These are phyloP conservation scores for Gadopsis marmoratus DNA, from an alignment of 2,797 vertebrate species.

Conservation along the genomic window DNA sequence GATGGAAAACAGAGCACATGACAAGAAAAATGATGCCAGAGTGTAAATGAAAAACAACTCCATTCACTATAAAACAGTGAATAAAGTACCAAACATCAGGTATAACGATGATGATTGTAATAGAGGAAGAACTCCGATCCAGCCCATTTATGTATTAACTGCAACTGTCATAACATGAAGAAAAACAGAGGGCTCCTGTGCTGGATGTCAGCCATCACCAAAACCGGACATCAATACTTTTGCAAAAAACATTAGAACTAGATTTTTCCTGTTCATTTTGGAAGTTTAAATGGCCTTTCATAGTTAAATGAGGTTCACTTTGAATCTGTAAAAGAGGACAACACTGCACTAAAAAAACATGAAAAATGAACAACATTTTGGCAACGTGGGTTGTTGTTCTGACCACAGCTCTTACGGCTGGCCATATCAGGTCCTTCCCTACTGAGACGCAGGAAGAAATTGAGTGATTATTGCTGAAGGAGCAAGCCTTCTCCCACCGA, in stretches of 20 bases:
- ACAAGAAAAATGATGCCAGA: background rate
- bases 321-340: background rate
- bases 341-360: constrained; percentile 4
- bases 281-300: background rate
- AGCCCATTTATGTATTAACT: constrained; percentile 19
- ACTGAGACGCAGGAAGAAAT: constrained; percentile 25
- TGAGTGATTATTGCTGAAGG: constrained; percentile 54
- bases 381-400: background rate
- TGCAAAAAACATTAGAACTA: background rate
- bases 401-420: background rate
- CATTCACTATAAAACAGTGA: background rate
- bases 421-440: constrained; percentile 8
- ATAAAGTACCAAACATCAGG: background rate
- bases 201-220: constrained; percentile 8
- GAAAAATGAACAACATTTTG: background rate
- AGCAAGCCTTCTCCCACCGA: constrained; percentile 69
- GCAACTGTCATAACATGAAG: constrained; percentile 19
- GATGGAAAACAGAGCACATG: background rate
- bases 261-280: background rate
- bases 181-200: constrained; percentile 9
- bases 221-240: background rate
- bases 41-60: background rate
- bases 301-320: background rate
- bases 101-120: background rate
- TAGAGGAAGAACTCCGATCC: background rate